Conservation (phyloP, 2,888 invertebrate genomes). For the Didymodactylos carnosus region DNA sequence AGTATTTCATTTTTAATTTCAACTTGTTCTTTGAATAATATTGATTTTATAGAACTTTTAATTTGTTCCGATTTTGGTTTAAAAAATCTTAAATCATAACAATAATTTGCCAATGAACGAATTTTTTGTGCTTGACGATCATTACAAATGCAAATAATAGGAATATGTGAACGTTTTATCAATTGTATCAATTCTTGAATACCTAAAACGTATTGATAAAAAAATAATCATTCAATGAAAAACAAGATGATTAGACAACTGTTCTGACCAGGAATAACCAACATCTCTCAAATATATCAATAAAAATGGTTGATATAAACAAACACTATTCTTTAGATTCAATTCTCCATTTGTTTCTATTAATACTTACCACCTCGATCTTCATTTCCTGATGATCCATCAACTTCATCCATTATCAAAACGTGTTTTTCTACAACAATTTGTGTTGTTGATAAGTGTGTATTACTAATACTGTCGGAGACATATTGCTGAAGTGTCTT, state of each 20-base stretch:
- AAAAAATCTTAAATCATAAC: constrained; percentile 66
- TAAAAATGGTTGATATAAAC: no score
- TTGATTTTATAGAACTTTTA: constrained; percentile 66
- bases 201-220: no score
- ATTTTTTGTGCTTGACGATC: constrained; percentile 74
- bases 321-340: no score
- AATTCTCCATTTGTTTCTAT: no score
- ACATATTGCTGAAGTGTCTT: constrained; percentile 43
- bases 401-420: constrained; percentile 98
- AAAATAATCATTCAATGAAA: not conserved
- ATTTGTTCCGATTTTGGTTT: constrained; percentile 74
- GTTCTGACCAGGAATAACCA: no score
- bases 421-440: constrained; percentile 48
- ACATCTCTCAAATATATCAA: not conserved
- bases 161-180: constrained; percentile 50
- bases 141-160: constrained; percentile 65
- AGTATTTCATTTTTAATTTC: constrained; percentile 54
- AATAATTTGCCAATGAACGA: constrained; percentile 71
- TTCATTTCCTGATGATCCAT: constrained; percentile 97
- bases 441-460: not conserved
- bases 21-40: constrained; percentile 73
- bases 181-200: constrained; percentile 62
- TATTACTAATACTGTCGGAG: not conserved
- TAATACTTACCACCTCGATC: constrained; percentile 97
- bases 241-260: not conserved